Evolutionary conservation across 2,888 invertebrate species (phyloP), one percentile per base, ranked within the genome.

Genomic region (Cantharis flavilabris): DNA sequence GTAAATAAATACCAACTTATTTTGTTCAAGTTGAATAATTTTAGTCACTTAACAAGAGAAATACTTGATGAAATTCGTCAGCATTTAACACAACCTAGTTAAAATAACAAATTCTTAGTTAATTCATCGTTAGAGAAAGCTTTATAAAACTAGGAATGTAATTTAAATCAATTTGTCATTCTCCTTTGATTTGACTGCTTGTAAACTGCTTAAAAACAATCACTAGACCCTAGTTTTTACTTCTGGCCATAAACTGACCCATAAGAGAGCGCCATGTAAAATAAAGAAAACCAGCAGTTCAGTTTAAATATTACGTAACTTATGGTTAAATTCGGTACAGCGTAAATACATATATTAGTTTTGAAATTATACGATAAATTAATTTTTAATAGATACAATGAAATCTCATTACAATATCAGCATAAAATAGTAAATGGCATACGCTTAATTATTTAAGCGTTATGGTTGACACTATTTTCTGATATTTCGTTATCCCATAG

Each of bases 401-500:
- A 49, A 49, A 49, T n/a, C 49, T 49, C 49, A 49, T 49, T 49
- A 67, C n/a, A 23, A 67, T 67, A 67, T 67, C 65, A 67, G 18
- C 26, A 67, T 23, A 26, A 67, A 67, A 23, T 67, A 67, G 65
- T 67, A 67, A 67, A 67, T 67, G 65, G 13, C 67, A 69, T 71
- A 75, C 69, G 73, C 73, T 76, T 62, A 73, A 76, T 76, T 73
- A 71, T 73, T 67, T 73, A 71, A 73, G 23, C 28, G 16, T 23
- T 73, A 62, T 20, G 49, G 14, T 20, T 49, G 75, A n/a, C 18
- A 75, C 62, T 77, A 69, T 77, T 77, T 67, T 77, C 71, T 69
- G 71, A 77, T 72, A 72, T 74, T 74, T 30, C 74, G 70, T 72
- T 69, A 69, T 77, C 71, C 77, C 72, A 72, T 10, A 75, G 71